phyloP scores from a whole-genome alignment of 2,797 vertebrate genomes.

The Acanthopagrus latus region DNA sequence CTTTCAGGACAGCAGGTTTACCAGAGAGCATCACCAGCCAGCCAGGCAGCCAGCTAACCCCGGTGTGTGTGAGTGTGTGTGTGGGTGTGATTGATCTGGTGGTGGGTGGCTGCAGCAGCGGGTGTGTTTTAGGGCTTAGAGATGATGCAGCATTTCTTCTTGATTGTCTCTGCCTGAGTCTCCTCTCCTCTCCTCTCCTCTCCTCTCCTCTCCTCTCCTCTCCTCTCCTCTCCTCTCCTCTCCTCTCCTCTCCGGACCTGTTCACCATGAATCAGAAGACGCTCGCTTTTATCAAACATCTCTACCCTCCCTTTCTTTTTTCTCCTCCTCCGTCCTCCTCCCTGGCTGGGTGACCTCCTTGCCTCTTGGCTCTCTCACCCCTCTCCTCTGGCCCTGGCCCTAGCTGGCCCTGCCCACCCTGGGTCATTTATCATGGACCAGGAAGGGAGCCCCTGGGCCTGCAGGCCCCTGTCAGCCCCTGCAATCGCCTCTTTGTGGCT shows the following conservation, averaged over 20 bases:
- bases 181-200: slow-evolving; percentile 3
- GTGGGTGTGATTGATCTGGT: slow-evolving; percentile 64
- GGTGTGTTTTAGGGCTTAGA: slow-evolving; percentile 30
- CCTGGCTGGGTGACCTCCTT: slow-evolving; percentile 69
- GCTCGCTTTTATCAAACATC: slow-evolving; percentile 34
- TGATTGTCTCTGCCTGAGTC: slow-evolving; percentile 9
- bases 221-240: background rate
- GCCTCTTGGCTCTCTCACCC: slow-evolving; percentile 74
- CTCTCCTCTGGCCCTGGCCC: slow-evolving; percentile 73
- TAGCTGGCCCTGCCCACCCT: slow-evolving; percentile 83
- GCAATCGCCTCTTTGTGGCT: slow-evolving; percentile 99
- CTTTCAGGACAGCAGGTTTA: too few relatives aligned
- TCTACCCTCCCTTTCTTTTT: slow-evolving; percentile 43
- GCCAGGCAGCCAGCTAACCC: slow-evolving; percentile 23
- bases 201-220: background rate
- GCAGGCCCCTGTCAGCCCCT: slow-evolving; percentile 96
- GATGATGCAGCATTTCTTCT: slow-evolving; percentile 19
- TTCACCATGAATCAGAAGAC: slow-evolving; percentile 16
- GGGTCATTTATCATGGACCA: slow-evolving; percentile 99
- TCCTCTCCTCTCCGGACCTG: slow-evolving; percentile 12
- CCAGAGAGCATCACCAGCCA: background rate
- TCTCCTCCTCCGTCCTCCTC: slow-evolving; percentile 49
- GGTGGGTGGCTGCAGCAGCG: slow-evolving; percentile 46
- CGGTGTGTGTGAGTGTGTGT: slow-evolving; percentile 17
- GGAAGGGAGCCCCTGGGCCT: slow-evolving; percentile 93